Percentiles rank a stretch among this genome's conserved stretches.
These are phyloP conservation scores for Centropyge bicolor DNA, from an alignment of 2,797 vertebrate genomes.

Conservation along the genomic window DNA sequence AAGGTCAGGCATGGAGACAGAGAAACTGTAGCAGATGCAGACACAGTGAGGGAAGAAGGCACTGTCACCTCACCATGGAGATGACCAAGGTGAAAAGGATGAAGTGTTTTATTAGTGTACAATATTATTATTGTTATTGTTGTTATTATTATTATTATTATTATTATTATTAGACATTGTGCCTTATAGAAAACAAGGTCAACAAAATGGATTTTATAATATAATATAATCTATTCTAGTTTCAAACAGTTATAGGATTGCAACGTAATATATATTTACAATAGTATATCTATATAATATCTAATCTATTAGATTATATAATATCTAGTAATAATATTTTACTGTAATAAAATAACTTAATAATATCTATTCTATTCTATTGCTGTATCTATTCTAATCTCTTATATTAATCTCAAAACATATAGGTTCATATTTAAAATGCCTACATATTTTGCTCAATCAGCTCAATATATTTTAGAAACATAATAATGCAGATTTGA, in stretches of 20 bases:
- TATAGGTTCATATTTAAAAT: neutral
- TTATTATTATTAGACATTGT: too few relatives aligned
- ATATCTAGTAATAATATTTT: too few relatives aligned
- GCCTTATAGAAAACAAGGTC: neutral
- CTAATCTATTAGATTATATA: too few relatives aligned
- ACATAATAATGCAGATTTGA: neutral
- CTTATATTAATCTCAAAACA: neutral
- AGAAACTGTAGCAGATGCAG: constrained; percentile 21
- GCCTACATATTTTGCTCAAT: neutral
- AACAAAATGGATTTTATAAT: too few relatives aligned
- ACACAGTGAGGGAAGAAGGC: neutral
- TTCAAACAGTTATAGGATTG: too few relatives aligned
- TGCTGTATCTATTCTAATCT: too few relatives aligned
- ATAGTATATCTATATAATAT: neutral
- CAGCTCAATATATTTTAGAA: neutral
- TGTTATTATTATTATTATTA: neutral
- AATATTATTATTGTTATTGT: neutral
- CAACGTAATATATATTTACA: too few relatives aligned
- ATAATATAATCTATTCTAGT: too few relatives aligned
- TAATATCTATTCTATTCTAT: too few relatives aligned
- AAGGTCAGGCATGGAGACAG: constrained; percentile 28
- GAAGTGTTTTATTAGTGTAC: neutral
- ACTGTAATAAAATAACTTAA: too few relatives aligned
- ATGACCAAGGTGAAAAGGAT: neutral
- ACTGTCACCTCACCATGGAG: neutral